Evolutionary conservation across 2,888 invertebrate species (phyloP), one percentile per base, ranked within the genome.

Genomic region (Tethea ocularis): DNA sequence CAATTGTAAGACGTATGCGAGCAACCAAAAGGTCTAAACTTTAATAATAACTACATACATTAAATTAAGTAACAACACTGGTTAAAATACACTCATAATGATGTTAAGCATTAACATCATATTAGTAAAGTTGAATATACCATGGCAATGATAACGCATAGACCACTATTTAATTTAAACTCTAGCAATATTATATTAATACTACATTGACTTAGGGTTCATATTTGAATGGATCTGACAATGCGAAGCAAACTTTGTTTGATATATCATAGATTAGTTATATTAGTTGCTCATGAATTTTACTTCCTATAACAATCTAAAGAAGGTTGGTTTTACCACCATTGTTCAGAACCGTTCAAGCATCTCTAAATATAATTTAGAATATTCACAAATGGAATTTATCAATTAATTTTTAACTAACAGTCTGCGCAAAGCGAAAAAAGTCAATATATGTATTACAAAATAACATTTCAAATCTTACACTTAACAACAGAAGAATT

Each of bases 151-250:
- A 33, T 29, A 29, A 6, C 10, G 29, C 8, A 41, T 17, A 41
- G 17, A 41, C 41, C 41, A 41, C 1, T 11, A 13, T 6, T 41
- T 17, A 17, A 4, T 17, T 17, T 15, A 4, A 5, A n/a, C 41
- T 17, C 41, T 41, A 41, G 41, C 20, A 46, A 5, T 46, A 46
- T 46, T 20, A 20, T 46, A 46, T 10, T 46, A 7, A 20, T 46
- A 15, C n/a, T n/a, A 46, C 46, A 46, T 20, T 46, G 46, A 46
- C 46, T 46, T 46, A 46, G 46, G 17, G 46, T 46, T 46, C 10
- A 20, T 46, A 20, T 38, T 38, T 38, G 15, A 38, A n/a, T 38
- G n/a, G n/a, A 38, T n/a, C 36, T 36, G 36, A 13, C 36, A 36
- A 36, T 15, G 6, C 15, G 15, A 36, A 36, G 15, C 13, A 15